Conservation (phyloP, 2,888 invertebrate species). For the Himalopsyche tibetana region DNA sequence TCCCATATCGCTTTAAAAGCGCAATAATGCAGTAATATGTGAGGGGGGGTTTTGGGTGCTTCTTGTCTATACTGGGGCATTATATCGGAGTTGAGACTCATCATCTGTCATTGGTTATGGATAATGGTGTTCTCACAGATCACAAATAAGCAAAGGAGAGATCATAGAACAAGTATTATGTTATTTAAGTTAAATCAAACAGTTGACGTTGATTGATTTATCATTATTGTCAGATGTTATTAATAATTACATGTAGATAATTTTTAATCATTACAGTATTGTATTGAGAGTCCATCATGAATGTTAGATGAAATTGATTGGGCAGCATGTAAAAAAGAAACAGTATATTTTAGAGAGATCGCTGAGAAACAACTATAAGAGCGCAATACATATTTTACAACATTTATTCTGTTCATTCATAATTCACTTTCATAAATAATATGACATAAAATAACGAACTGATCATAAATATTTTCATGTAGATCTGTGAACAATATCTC, state of each 20-base stretch:
- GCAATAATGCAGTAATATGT: conserved; percentile 99
- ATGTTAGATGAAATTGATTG: conserved; percentile 36
- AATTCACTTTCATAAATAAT: background rate
- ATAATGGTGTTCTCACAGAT: conserved; percentile 35
- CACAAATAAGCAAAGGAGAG: conserved; percentile 29
- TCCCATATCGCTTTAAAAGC: conserved; percentile 99
- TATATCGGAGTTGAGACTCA: conserved; percentile 98
- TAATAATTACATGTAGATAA: background rate
- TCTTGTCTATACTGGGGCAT: conserved; percentile 99
- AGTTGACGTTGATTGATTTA: too few relatives aligned
- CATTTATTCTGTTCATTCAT: conserved; percentile 13
- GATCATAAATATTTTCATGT: too few relatives aligned
- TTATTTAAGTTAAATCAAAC: too few relatives aligned
- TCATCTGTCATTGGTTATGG: conserved; percentile 80
- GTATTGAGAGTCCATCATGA: conserved; percentile 21
- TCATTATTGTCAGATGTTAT: too few relatives aligned
- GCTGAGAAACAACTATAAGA: conserved; percentile 22
- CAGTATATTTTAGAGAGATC: conserved; percentile 39
- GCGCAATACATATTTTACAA: conserved; percentile 9
- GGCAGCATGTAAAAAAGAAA: conserved; percentile 39
- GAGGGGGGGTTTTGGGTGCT: conserved; percentile 99
- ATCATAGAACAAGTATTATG: background rate
- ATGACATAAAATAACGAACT: too few relatives aligned
- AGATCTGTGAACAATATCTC: background rate
- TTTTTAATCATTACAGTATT: conserved; percentile 6